Base-by-base conservation (phyloP, 2,888 invertebrate species). In the Hoplodrina blanda region DNA sequence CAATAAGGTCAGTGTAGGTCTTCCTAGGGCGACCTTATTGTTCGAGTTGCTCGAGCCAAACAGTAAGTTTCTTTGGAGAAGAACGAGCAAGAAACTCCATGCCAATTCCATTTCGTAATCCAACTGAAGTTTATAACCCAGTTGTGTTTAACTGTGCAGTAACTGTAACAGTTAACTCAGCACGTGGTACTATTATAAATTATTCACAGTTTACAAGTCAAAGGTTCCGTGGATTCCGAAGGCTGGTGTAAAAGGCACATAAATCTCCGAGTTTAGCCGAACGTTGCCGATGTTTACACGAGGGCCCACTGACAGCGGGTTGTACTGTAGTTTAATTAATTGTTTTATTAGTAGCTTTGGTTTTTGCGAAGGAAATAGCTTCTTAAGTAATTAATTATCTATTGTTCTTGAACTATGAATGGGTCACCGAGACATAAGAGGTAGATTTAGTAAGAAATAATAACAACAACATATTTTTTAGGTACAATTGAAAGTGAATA, bases 191-290 rank as follows among this genome's bases (percentile, higher is more conserved):
- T 85, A 79, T 70, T 88, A 65, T 82, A 86, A 82, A 84, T 84
- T 84, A 64, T 87, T 86, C 82, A 87, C 88, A 82, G 86, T 85
- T 88, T 87, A 88, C 83, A 78, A 76, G 65, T 66, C 54, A 67
- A 63, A 77, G 62, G 76, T 77, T 71, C 54, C 70, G 59, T 61
- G 62, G 57, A 77, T 71, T 69, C 70, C 77, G 67, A 72, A 78
- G 57, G 56, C 55, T 74, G 61, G 61, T 65, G 62, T 76, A 78
- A 72, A 78, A 76, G 63, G 69, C 61, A 62, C 50, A 85, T 87
- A 86, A 85, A 87, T 88, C 81, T 77, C 72, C 60, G 60, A 64
- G 62, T 75, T 80, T 63, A 70, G 56, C 62, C 54, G 62, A 76
- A 82, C 37, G 41, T 50, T 72, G 61, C 57, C 55, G 63, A 77